These are phyloP conservation scores for Branchellion lobata DNA, from an alignment of 2,888 invertebrate species.

Conservation along the genomic window DNA sequence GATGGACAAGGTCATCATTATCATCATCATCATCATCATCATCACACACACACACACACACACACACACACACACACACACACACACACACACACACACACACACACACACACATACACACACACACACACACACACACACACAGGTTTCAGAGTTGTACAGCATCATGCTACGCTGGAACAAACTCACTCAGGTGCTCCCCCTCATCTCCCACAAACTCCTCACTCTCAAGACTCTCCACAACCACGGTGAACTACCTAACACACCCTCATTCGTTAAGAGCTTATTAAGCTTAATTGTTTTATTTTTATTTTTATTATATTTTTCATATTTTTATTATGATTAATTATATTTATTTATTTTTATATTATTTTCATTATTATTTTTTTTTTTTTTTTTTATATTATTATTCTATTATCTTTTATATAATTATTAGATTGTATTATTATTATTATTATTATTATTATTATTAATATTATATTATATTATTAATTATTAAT, in stretches of 20 bases:
- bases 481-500: neutral
- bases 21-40: neutral
- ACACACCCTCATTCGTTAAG: no score
- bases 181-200: slow-evolving; percentile 75
- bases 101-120: slow-evolving; percentile 38
- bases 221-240: slow-evolving; percentile 82
- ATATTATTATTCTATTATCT: no score
- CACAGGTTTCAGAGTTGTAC: slow-evolving; percentile 78
- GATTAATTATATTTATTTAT: no score
- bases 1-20: slow-evolving; percentile 62
- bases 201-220: slow-evolving; percentile 79
- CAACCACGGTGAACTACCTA: slow-evolving; percentile 84
- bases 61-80: slow-evolving; percentile 7
- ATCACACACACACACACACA: neutral
- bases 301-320: neutral
- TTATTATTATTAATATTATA: no score
- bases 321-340: no score
- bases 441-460: no score
- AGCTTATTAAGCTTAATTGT: no score
- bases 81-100: slow-evolving; percentile 38
- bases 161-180: slow-evolving; percentile 84
- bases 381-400: no score
- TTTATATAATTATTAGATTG: no score
- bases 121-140: slow-evolving; percentile 31
- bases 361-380: no score